Base-by-base conservation (phyloP, 37 sponge, comb jelly and placozoan species). In the Halisarca cf. caerulea region DNA sequence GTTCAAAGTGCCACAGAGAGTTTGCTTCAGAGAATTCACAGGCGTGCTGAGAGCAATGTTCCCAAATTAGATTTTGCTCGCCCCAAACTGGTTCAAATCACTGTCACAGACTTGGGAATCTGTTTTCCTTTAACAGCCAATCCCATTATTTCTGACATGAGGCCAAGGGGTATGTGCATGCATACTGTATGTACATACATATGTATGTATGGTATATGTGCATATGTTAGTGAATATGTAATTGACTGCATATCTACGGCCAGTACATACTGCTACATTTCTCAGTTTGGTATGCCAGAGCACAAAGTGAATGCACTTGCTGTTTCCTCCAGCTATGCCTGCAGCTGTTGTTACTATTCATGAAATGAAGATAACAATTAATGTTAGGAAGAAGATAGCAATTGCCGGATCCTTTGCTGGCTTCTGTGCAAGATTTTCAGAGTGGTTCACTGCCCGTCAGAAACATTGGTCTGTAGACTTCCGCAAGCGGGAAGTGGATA, bases 1-100 rank as follows among this genome's bases (percentile, higher is more conserved):
- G 85, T 93, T 33, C 89, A 71, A 27, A 44, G 36, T 33, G 91
- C 94, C 25, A 95, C 95, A 37, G 88, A 89, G 78, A 84, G 73
- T 4, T 54, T 95, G 35, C 81, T 91, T 9, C 87, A 84, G 24
- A 85, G 87, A 38, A 85, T 93, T 61, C 77, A 74, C 45, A 74
- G 36, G 77, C 77, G 42, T 41, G 45, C 43, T n/a, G 77, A 40
- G 25, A 69, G 70, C 30, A 80, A 75, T 3, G 75, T 86, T 20
- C 81, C 94, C 7, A 81, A 88, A 23, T 78, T 94, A 14, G 91
- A 94, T 75, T 95, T 95, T 84, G 84, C 89, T 20, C 86, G 89
- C 40, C 90, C 95, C 32, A 88, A 88, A 32, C 87, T 91, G 6
- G 92, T 95, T 3, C 89, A 91, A 85, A 91, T 95, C 61, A 89